Percentiles rank a stretch among this genome's conserved stretches.
Conservation (phyloP, 2,888 invertebrate genomes). For the Lepeophtheirus nordmannii region DNA sequence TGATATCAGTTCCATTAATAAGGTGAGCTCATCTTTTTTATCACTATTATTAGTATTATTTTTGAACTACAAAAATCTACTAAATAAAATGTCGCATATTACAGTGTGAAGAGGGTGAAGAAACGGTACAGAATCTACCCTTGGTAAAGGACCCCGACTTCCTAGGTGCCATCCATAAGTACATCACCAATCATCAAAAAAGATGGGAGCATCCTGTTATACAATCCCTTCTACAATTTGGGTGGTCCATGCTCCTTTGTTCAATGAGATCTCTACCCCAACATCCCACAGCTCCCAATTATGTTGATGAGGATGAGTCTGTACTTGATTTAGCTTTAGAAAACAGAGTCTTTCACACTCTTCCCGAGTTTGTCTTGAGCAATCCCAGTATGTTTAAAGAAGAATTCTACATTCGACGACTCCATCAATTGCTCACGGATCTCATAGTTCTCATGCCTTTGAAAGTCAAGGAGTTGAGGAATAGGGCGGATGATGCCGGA, state of each 20-base stretch:
- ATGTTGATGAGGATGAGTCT: slow-evolving; percentile 58
- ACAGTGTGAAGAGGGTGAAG: slow-evolving; percentile 25
- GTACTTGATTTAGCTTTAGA: slow-evolving; percentile 63
- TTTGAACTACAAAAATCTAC: too few relatives aligned
- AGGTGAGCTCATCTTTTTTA: too few relatives aligned
- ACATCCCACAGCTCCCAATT: slow-evolving; percentile 32
- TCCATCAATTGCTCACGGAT: slow-evolving; percentile 73
- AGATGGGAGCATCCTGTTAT: slow-evolving; percentile 27
- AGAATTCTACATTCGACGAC: slow-evolving; percentile 63
- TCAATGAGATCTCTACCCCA: slow-evolving; percentile 44
- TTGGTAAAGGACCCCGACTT: slow-evolving; percentile 33
- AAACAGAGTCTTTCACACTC: slow-evolving; percentile 38
- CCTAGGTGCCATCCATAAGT: slow-evolving; percentile 40
- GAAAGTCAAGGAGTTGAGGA: slow-evolving; percentile 61
- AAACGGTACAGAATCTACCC: slow-evolving; percentile 32
- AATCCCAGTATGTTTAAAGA: slow-evolving; percentile 29
- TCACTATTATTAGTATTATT: too few relatives aligned
- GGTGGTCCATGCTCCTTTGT: slow-evolving; percentile 51
- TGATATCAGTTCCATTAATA: slow-evolving; percentile 54
- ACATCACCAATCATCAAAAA: slow-evolving; percentile 25
- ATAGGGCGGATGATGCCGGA: slow-evolving; percentile 73
- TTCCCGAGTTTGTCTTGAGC: slow-evolving; percentile 26
- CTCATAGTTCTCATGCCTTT: slow-evolving; percentile 83
- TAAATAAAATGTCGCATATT: neutral
- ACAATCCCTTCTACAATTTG: slow-evolving; percentile 47